These are phyloP conservation scores for Pitta sordida DNA, from an alignment of 2,113 vertebrate species.

Conservation along the genomic window DNA sequence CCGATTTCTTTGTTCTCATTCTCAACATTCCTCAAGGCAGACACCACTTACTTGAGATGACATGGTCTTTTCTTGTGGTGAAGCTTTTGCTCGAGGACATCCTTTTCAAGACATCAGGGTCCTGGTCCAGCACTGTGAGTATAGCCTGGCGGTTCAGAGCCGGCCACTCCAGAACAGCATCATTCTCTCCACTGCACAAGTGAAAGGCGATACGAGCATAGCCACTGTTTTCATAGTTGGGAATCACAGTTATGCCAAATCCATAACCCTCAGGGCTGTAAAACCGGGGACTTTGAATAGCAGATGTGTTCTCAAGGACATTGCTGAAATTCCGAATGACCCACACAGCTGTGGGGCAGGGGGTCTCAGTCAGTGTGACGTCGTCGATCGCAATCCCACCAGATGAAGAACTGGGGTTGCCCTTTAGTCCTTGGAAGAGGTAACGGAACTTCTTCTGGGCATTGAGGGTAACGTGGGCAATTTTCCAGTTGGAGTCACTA, in stretches of 20 bases:
- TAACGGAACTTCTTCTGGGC: slow-evolving; percentile 87
- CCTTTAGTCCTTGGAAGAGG: slow-evolving; percentile 82
- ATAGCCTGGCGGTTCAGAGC: slow-evolving; percentile 80
- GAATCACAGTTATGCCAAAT: slow-evolving; percentile 74
- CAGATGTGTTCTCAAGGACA: slow-evolving; percentile 53
- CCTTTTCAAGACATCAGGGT: slow-evolving; percentile 77
- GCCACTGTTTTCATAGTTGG: neutral
- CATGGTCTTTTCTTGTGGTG: slow-evolving; percentile 69
- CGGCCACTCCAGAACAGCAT: slow-evolving; percentile 85
- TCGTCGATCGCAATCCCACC: slow-evolving; percentile 87
- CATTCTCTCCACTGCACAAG: slow-evolving; percentile 85
- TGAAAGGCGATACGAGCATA: slow-evolving; percentile 79
- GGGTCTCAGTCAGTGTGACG: slow-evolving; percentile 80
- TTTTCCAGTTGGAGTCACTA: slow-evolving; percentile 80
- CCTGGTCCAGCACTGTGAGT: slow-evolving; percentile 86
- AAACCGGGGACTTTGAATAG: slow-evolving; percentile 80
- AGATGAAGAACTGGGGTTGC: slow-evolving; percentile 57
- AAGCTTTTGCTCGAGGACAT: slow-evolving; percentile 86
- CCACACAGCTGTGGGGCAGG: slow-evolving; percentile 84
- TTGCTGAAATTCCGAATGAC: slow-evolving; percentile 79
- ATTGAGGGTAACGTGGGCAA: slow-evolving; percentile 80
- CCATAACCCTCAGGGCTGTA: slow-evolving; percentile 87
- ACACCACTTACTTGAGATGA: neutral
- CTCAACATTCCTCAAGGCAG: neutral
- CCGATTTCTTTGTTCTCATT: neutral